Evolutionary conservation across 1,140 invertebrate genomes (phyloP), one percentile per base, ranked within the genome.

Genomic region (Hylyphantes graminicola): DNA sequence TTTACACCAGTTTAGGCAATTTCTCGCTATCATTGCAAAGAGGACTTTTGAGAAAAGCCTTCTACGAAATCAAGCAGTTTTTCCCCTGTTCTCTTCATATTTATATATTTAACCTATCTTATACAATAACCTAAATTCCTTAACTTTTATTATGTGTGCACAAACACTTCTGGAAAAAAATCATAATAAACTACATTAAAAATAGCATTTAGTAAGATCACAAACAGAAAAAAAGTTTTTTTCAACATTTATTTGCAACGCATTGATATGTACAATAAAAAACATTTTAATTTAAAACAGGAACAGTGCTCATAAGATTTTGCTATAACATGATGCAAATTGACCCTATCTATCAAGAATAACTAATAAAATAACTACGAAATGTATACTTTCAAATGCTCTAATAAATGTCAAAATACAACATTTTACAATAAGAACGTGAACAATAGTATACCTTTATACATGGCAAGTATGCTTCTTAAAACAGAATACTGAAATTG

Each of bases 251-350:
- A 63, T 76, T 63, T 63, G 17, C 21, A 50, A 51, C 64, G 55
- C 57, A 57, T 59, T 76, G 74, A 76, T 76, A 76, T 76, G 74
- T 76, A 76, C 72, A 74, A 21, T 21, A 57, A 74, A 12, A 76
- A 64, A 57, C n/a, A 55, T 74, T 74, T 19, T 35, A 74, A 74
- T 57, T 74, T 19, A 74, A 74, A 74, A 74, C 72, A 74, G 72
- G 72, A 74, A 74, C 72, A 35, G 72, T 74, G 72, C 72, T 57
- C 35, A 61, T 74, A 74, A 74, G 55, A 74, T 55, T 59, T 74
- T 70, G 21, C 67, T 70, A 70, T 17, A 70, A 70, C 54, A 17
- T 70, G 67, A 17, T 70, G 54, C 19, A 11, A 19, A 19, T 70
- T 51, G 54, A 70, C 50, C 67, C 13, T n/a, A n/a, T 17, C 13